phyloP scores from a whole-genome alignment of 2,888 invertebrate genomes.

The Adineta ricciae region DNA sequence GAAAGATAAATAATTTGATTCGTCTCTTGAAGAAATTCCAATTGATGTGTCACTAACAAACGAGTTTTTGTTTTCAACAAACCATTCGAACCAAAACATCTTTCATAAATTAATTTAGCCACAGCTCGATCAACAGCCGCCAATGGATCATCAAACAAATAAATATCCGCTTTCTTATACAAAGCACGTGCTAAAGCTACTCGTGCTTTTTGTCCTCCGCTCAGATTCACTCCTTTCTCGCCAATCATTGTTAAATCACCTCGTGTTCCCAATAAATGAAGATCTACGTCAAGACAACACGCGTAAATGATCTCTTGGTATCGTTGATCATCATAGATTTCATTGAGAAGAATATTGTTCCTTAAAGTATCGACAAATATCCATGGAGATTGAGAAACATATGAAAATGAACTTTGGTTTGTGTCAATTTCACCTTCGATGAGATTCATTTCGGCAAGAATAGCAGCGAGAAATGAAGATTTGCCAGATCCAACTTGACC shows the following conservation, averaged over 20 bases:
- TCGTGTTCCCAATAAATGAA: constrained; percentile 51
- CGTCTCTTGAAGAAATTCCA: too few relatives aligned
- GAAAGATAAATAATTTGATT: too few relatives aligned
- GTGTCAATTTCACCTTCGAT: constrained; percentile 14
- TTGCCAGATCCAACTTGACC: constrained; percentile 54
- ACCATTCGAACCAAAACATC: constrained; percentile 48
- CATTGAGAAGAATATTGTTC: constrained; percentile 49
- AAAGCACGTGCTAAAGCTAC: too few relatives aligned
- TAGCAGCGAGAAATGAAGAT: constrained; percentile 69
- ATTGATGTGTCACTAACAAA: constrained; percentile 25
- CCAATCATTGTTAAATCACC: constrained; percentile 57
- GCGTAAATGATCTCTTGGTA: too few relatives aligned
- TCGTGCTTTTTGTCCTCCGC: constrained; percentile 50
- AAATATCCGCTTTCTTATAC: constrained; percentile 36
- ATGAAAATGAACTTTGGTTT: constrained; percentile 43
- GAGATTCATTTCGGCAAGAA: constrained; percentile 75
- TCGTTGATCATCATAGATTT: too few relatives aligned
- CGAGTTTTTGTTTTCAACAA: constrained; percentile 38
- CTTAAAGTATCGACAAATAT: constrained; percentile 39
- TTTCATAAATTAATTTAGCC: constrained; percentile 49
- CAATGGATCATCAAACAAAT: constrained; percentile 36
- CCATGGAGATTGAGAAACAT: constrained; percentile 53
- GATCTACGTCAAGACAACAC: too few relatives aligned
- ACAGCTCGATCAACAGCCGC: constrained; percentile 52
- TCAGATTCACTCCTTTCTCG: constrained; percentile 54